Evolutionary conservation across 2,113 vertebrate genomes (phyloP).

Genomic region (Ondatra zibethicus): DNA sequence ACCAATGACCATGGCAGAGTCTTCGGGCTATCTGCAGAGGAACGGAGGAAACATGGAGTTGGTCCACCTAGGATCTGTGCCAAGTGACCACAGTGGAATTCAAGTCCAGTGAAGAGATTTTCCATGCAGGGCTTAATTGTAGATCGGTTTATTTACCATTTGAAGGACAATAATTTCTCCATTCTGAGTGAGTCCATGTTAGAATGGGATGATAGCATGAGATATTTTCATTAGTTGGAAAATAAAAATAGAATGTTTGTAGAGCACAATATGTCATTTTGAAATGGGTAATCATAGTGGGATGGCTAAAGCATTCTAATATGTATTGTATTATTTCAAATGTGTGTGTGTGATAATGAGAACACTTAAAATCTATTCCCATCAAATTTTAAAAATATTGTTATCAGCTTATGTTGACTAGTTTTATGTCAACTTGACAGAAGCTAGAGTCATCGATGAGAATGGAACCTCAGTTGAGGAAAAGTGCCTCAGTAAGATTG

Average conservation of each 20-base stretch:
- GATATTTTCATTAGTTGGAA: background rate
- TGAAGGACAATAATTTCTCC: background rate
- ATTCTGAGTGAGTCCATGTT: background rate
- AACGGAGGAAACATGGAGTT: background rate
- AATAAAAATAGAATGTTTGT: background rate
- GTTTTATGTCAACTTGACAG: background rate
- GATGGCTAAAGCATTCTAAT: background rate
- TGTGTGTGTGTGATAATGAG: background rate
- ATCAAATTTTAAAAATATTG: background rate
- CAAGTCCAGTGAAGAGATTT: background rate
- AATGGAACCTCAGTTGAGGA: background rate
- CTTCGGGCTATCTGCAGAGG: background rate
- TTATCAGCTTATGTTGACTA: background rate
- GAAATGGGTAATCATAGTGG: background rate
- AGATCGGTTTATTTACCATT: background rate
- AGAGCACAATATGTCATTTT: background rate
- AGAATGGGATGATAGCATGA: too few species aligned
- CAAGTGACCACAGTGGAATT: background rate
- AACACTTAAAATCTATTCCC: background rate
- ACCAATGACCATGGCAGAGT: background rate
- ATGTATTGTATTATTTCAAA: background rate
- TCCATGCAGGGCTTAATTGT: background rate
- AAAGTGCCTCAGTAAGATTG: background rate
- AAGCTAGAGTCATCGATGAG: background rate
- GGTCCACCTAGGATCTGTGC: background rate